Conservation (phyloP, 2,797 vertebrate species). For the Anabas testudineus region DNA sequence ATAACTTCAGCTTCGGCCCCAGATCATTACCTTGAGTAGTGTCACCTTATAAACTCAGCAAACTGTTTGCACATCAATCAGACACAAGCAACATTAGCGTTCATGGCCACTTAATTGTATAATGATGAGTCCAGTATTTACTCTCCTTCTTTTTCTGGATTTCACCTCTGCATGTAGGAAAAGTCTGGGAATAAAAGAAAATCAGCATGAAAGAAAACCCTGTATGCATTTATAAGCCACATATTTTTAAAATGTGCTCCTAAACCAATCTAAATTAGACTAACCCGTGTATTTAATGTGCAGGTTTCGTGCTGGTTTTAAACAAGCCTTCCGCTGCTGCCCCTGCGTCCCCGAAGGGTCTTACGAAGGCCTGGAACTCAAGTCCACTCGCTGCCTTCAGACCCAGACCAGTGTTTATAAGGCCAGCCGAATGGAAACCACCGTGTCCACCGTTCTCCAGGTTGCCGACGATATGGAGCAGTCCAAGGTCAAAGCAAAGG, state of each 20-base stretch:
- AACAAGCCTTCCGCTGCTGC: slow-evolving; percentile 92
- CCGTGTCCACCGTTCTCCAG: slow-evolving; percentile 86
- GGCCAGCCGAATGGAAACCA: slow-evolving; percentile 92
- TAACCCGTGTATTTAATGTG: slow-evolving; percentile 4
- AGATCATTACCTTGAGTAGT: no score
- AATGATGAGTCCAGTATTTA: no score
- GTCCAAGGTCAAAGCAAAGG: slow-evolving; percentile 70
- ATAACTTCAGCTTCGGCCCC: no score
- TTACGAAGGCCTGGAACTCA: slow-evolving; percentile 94
- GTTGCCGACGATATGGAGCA: slow-evolving; percentile 80
- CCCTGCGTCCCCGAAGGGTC: slow-evolving; percentile 86
- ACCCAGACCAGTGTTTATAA: slow-evolving; percentile 95
- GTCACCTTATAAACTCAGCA: no score
- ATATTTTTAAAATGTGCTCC: not conserved
- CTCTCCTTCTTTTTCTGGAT: no score
- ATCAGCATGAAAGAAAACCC: not conserved
- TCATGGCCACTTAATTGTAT: no score
- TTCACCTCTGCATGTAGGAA: not conserved
- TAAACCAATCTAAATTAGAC: not conserved
- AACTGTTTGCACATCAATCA: no score
- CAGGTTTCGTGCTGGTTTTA: slow-evolving; percentile 96
- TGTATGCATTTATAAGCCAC: no score
- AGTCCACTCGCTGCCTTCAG: slow-evolving; percentile 91
- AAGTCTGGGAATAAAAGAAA: not conserved
- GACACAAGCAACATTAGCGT: no score